Conservation (phyloP, 2,113 vertebrate genomes). For the Xenotilapia flavipinnis region DNA sequence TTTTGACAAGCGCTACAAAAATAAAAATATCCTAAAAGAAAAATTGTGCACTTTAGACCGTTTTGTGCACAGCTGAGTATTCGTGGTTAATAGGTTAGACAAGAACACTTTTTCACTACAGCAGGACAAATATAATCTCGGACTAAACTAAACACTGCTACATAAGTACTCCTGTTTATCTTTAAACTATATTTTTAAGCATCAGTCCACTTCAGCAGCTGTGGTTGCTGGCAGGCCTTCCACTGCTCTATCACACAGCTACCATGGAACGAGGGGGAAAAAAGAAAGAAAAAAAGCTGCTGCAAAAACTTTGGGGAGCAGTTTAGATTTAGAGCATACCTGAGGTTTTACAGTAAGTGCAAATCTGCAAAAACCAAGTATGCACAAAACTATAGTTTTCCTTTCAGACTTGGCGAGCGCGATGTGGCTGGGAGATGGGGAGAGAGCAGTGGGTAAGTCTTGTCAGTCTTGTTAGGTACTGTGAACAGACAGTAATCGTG, state of each 20-base stretch:
- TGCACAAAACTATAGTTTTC: constrained; percentile 34
- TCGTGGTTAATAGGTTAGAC: background rate
- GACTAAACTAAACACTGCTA: background rate
- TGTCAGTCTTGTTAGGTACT: background rate
- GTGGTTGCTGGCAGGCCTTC: background rate
- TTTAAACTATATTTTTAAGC: background rate
- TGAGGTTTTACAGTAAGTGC: constrained; percentile 59
- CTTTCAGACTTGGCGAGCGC: background rate
- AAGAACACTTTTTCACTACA: background rate
- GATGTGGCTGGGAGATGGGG: background rate
- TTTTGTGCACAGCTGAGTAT: background rate
- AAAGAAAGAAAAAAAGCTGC: background rate
- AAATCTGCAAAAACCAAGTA: constrained; percentile 44
- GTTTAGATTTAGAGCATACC: constrained; percentile 42
- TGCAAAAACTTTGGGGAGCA: background rate
- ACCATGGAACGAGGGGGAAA: background rate
- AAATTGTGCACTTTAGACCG: background rate
- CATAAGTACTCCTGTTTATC: background rate
- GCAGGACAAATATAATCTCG: background rate
- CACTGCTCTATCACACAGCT: background rate
- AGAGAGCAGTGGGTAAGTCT: background rate
- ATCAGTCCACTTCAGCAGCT: background rate
- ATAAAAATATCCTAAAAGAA: too few species aligned
- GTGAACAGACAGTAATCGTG: background rate
- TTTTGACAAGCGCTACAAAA: background rate